A percentile compares a stretch with the other conserved stretches of the same genome.
Conservation (phyloP, 2,113 vertebrate species). For the Pollachius pollachius region DNA sequence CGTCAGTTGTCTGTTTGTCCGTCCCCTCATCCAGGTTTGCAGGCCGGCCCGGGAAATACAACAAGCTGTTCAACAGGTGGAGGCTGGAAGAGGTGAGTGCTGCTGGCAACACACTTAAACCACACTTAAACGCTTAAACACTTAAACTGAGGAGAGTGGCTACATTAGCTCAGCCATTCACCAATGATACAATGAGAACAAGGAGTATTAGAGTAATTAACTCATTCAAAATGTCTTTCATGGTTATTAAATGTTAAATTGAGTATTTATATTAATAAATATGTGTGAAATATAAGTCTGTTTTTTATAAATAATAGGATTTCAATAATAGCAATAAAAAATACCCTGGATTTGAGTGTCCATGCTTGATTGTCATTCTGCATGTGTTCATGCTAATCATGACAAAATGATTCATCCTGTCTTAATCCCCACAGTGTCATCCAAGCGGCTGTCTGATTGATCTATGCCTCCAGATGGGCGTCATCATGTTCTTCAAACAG, state of each 20-base stretch:
- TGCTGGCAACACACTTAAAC: conserved; percentile 26
- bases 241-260: background rate
- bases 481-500: conserved; percentile 98
- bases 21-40: conserved; percentile 83
- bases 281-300: conserved; percentile 32
- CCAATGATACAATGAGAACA: conserved; percentile 4
- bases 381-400: background rate
- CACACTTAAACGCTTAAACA: background rate
- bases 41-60: conserved; percentile 95
- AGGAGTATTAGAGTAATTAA: conserved; percentile 11
- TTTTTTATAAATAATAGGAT: conserved; percentile 24
- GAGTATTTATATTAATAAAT: too few relatives aligned
- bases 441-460: conserved; percentile 98
- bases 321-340: conserved; percentile 28
- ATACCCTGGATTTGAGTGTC: background rate
- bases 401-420: conserved; percentile 3
- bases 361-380: too few relatives aligned
- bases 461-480: conserved; percentile 98
- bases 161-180: conserved; percentile 21
- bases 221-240: conserved; percentile 1
- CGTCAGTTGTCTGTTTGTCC: conserved; percentile 33
- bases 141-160: conserved; percentile 33
- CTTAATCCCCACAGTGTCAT: conserved; percentile 81
- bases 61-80: conserved; percentile 97
- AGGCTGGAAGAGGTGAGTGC: conserved; percentile 93